These are phyloP conservation scores for Platycheirus albimanus DNA, from an alignment of 2,888 invertebrate genomes.

Conservation along the genomic window DNA sequence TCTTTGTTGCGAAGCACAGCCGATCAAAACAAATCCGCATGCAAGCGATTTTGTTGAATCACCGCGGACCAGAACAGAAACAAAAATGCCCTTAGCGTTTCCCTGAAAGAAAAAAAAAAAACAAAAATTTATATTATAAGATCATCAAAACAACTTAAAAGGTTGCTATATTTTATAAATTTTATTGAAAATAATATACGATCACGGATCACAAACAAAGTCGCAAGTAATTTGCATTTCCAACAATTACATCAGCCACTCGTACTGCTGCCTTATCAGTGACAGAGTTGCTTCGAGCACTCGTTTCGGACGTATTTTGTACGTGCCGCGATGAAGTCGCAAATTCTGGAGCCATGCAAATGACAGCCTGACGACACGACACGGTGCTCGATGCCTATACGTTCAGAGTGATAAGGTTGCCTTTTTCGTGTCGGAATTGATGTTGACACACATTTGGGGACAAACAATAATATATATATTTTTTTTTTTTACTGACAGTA, in stretches of 20 bases:
- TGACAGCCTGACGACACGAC: conserved; percentile 25
- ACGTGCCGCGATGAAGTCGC: conserved; percentile 35
- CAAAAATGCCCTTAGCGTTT: conserved; percentile 75
- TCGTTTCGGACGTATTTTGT: conserved; percentile 4
- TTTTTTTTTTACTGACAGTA: neutral
- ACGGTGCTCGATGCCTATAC: conserved; percentile 1
- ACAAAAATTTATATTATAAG: conserved; percentile 29
- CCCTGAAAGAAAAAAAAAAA: conserved; percentile 77
- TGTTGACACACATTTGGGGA: conserved; percentile 57
- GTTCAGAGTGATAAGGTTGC: conserved; percentile 52
- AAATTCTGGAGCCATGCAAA: conserved; percentile 42
- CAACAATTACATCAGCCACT: conserved; percentile 42
- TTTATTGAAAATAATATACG: neutral
- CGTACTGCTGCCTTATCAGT: conserved; percentile 44
- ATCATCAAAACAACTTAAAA: conserved; percentile 22
- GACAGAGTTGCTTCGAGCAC: conserved; percentile 26
- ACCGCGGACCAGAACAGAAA: conserved; percentile 78
- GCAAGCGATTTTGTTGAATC: conserved; percentile 85
- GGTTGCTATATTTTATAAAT: conserved; percentile 24
- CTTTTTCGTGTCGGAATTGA: conserved; percentile 44
- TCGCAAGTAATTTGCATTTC: conserved; percentile 47
- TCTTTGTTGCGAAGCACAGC: conserved; percentile 95
- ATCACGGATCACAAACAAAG: conserved; percentile 2
- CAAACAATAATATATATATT: neutral
- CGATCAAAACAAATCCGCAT: conserved; percentile 96